Percentiles rank a stretch among this genome's conserved stretches.
phyloP scores from a whole-genome alignment of 2,113 vertebrate genomes.

The Bombycilla garrulus region DNA sequence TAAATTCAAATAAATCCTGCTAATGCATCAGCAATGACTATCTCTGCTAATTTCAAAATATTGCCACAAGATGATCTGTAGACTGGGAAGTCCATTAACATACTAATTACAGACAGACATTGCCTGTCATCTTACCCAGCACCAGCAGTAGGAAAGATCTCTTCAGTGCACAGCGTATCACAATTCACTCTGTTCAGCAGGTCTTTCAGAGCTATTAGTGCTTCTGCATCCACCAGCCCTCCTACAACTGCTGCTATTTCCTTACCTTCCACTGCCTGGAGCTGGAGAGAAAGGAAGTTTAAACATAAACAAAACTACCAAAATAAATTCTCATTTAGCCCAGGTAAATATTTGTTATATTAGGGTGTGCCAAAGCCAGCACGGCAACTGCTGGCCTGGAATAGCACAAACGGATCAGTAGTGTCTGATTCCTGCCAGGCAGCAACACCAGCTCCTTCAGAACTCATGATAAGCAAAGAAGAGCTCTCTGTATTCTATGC shows the following conservation, averaged over 20 bases:
- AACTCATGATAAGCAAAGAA: not conserved
- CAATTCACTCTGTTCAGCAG: conserved; percentile 89
- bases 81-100: not conserved
- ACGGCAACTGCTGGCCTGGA: not conserved
- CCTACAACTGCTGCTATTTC: conserved; percentile 89
- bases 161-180: conserved; percentile 93
- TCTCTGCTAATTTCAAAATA: not conserved
- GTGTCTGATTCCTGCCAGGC: not conserved
- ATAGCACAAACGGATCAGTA: not conserved
- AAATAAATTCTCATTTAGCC: not conserved
- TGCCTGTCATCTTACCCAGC: conserved; percentile 82
- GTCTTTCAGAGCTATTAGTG: conserved; percentile 91
- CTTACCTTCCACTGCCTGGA: conserved; percentile 83
- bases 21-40: not conserved
- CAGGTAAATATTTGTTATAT: not conserved
- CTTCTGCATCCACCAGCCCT: conserved; percentile 93
- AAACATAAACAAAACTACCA: not conserved
- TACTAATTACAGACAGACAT: not conserved
- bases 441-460: not conserved
- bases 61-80: not conserved
- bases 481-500: not conserved
- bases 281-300: conserved; percentile 68
- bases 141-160: conserved; percentile 90
- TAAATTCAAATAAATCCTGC: not conserved
- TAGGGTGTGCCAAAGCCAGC: not conserved